phyloP scores from a whole-genome alignment of 2,797 vertebrate species.

The Potorous gilbertii region DNA sequence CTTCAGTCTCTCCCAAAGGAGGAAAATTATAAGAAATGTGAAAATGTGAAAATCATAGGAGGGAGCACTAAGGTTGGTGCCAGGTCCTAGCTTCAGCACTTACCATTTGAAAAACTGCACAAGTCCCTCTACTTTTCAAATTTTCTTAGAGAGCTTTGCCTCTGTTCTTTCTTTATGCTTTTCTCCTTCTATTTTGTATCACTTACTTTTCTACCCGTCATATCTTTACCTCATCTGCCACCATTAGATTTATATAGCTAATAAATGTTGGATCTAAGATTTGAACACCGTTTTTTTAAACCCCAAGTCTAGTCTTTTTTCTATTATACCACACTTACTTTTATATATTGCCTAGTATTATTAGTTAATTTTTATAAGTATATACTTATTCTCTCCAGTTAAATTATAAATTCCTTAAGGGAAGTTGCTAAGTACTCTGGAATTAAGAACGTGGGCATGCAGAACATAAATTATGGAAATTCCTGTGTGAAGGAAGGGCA shows the following conservation, averaged over 20 bases:
- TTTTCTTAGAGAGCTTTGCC: neutral
- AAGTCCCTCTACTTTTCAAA: neutral
- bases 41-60: neutral
- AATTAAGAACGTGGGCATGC: neutral
- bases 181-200: neutral
- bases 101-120: neutral
- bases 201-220: neutral
- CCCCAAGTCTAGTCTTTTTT: neutral
- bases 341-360: neutral
- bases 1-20: neutral
- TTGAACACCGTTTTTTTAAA: neutral
- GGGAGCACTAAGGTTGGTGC: neutral
- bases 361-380: slow-evolving; percentile 6
- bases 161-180: neutral
- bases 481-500: neutral
- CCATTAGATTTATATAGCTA: neutral
- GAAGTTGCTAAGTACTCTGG: neutral
- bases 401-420: neutral
- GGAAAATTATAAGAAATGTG: neutral
- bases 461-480: neutral
- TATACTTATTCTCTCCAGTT: neutral
- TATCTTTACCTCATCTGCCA: neutral
- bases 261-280: neutral
- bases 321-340: neutral
- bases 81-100: neutral